Percentiles rank a stretch among this genome's conserved stretches.
Evolutionary conservation across 2,113 vertebrate genomes (phyloP).

Genomic region (Meriones unguiculatus): DNA sequence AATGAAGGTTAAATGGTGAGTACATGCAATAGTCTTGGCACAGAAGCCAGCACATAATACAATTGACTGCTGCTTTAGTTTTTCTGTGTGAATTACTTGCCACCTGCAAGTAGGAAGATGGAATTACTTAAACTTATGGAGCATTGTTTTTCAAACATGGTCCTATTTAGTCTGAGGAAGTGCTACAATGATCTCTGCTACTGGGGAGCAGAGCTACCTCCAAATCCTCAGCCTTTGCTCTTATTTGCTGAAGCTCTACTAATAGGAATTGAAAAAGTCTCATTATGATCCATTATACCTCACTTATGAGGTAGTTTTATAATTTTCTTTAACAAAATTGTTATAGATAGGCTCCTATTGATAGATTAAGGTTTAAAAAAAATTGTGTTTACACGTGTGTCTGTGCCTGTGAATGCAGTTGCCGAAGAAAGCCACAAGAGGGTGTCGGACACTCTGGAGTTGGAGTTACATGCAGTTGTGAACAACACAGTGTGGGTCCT

Average conservation of each 20-base stretch:
- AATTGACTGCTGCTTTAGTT: neutral
- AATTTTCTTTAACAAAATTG: neutral
- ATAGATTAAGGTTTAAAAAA: neutral
- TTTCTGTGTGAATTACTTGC: neutral
- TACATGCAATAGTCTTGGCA: neutral
- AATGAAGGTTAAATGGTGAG: neutral
- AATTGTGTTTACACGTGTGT: neutral
- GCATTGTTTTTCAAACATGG: neutral
- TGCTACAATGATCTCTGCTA: neutral
- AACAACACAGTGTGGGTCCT: neutral
- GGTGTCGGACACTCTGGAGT: neutral
- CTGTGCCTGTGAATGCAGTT: neutral
- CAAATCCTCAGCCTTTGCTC: accelerated
- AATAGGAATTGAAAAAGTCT: neutral
- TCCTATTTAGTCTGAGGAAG: neutral
- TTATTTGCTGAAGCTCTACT: neutral
- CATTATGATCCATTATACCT: neutral
- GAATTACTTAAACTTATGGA: neutral
- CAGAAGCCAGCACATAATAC: neutral
- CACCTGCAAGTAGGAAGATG: neutral
- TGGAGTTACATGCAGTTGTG: neutral
- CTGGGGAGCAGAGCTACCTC: neutral
- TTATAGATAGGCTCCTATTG: neutral
- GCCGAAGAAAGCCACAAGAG: neutral
- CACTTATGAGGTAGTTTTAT: neutral